Percentiles rank a stretch among this genome's conserved stretches.
phyloP scores from a whole-genome alignment of 2,113 vertebrate species.

The Podocnemis expansa region DNA sequence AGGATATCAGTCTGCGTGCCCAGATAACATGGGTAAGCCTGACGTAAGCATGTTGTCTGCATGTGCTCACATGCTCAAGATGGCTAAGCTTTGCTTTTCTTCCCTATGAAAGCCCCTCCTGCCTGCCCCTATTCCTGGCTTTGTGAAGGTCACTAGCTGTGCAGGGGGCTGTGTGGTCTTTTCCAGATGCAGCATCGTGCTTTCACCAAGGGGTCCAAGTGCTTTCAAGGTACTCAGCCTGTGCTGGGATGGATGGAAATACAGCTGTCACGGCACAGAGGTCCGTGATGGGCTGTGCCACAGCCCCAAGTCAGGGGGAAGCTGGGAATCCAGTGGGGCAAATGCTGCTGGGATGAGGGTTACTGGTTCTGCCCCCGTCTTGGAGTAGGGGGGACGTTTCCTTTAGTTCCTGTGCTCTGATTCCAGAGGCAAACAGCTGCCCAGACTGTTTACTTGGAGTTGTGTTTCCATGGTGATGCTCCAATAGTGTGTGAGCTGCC shows the following conservation, averaged over 20 bases:
- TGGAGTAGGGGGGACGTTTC: neutral
- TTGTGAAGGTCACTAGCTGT: neutral
- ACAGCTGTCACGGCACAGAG: neutral
- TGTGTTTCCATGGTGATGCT: slow-evolving; percentile 28
- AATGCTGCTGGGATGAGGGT: neutral
- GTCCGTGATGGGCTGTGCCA: neutral
- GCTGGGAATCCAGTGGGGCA: neutral
- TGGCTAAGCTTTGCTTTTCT: neutral
- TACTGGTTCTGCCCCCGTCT: neutral
- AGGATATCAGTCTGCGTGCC: neutral
- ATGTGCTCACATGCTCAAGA: neutral
- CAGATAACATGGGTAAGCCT: neutral
- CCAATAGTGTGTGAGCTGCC: neutral
- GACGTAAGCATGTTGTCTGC: too few relatives aligned
- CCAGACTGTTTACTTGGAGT: neutral
- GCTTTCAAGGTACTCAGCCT: neutral
- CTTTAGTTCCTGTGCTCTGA: neutral
- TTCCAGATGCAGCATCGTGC: neutral
- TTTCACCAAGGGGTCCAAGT: neutral
- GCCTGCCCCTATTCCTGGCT: neutral
- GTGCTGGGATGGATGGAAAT: neutral
- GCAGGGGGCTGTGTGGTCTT: neutral
- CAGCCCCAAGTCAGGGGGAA: neutral
- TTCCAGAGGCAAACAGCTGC: neutral
- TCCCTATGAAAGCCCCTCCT: neutral